Percentiles rank a stretch among this genome's conserved stretches.
phyloP scores from a whole-genome alignment of 1,140 invertebrate species.

The Phymastichus coffea region DNA sequence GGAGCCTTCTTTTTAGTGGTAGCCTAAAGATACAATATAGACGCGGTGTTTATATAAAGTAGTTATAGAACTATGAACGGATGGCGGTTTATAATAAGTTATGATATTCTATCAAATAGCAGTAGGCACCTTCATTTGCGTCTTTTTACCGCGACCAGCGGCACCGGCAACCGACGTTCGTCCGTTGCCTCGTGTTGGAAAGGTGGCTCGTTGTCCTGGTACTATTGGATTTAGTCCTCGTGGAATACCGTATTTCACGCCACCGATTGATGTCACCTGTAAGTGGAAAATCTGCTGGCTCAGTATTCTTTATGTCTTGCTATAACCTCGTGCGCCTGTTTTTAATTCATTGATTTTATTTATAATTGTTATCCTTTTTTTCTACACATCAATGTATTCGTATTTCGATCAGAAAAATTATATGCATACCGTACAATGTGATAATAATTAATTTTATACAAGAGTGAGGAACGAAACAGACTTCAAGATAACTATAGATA shows the following conservation, averaged over 20 bases:
- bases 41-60: no score
- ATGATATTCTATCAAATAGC: slow-evolving; percentile 24
- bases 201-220: slow-evolving; percentile 43
- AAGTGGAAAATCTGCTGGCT: slow-evolving; percentile 30
- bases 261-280: slow-evolving; percentile 54
- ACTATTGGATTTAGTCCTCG: slow-evolving; percentile 44
- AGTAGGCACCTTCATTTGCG: slow-evolving; percentile 51
- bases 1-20: slow-evolving; percentile 50
- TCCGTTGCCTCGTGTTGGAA: slow-evolving; percentile 41
- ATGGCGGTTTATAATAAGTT: slow-evolving; percentile 8
- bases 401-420: no score
- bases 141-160: slow-evolving; percentile 49
- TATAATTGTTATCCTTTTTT: no score
- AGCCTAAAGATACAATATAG: slow-evolving; percentile 44
- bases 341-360: no score
- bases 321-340: no score
- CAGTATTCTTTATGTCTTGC: no score
- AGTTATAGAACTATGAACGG: slow-evolving; percentile 25
- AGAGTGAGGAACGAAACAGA: no score
- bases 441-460: no score
- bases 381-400: no score
- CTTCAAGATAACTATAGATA: no score
- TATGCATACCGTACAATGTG: no score
- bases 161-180: slow-evolving; percentile 39
- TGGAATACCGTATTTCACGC: slow-evolving; percentile 45